Evolutionary conservation across 2,888 invertebrate genomes (phyloP).

Genomic region (Zaprionus lineosus): DNA sequence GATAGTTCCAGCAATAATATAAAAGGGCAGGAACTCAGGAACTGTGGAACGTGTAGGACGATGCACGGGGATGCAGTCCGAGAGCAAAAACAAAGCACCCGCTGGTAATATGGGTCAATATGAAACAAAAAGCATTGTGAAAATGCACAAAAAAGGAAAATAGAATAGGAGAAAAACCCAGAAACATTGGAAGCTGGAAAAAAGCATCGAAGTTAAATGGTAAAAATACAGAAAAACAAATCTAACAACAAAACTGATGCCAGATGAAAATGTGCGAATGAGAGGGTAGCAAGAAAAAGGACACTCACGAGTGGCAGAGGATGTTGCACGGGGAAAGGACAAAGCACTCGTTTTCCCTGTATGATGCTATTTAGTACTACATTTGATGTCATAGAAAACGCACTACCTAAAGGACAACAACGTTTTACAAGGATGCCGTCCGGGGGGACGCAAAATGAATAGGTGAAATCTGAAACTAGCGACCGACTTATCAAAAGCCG

Average conservation of each 20-base stretch:
- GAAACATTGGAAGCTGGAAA: slow-evolving; percentile 4
- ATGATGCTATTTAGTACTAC: slow-evolving; percentile 50
- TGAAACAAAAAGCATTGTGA: slow-evolving; percentile 62
- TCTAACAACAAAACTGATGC: slow-evolving; percentile 4
- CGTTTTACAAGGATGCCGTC: too few relatives aligned
- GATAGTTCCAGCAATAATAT: slow-evolving; percentile 16
- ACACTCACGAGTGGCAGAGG: too few relatives aligned
- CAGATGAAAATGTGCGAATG: slow-evolving; percentile 3
- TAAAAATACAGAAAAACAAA: slow-evolving; percentile 7
- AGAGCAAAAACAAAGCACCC: slow-evolving; percentile 25
- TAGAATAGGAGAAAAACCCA: too few relatives aligned
- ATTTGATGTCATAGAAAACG: slow-evolving; percentile 63
- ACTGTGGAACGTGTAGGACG: neutral
- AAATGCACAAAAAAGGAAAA: slow-evolving; percentile 29
- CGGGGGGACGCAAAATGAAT: too few relatives aligned
- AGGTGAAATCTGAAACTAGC: slow-evolving; percentile 8
- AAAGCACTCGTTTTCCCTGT: too few relatives aligned
- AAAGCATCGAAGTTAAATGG: slow-evolving; percentile 25
- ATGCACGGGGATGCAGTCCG: neutral
- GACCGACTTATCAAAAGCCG: slow-evolving; percentile 40
- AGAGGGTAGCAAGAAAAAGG: neutral
- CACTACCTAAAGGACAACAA: slow-evolving; percentile 33
- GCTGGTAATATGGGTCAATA: slow-evolving; percentile 67
- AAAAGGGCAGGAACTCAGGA: neutral
- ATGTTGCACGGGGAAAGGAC: too few relatives aligned